A percentile compares a stretch with the other conserved stretches of the same genome.
Evolutionary conservation across 2,888 invertebrate genomes (phyloP).

Genomic region (Psylliodes chrysocephalus): DNA sequence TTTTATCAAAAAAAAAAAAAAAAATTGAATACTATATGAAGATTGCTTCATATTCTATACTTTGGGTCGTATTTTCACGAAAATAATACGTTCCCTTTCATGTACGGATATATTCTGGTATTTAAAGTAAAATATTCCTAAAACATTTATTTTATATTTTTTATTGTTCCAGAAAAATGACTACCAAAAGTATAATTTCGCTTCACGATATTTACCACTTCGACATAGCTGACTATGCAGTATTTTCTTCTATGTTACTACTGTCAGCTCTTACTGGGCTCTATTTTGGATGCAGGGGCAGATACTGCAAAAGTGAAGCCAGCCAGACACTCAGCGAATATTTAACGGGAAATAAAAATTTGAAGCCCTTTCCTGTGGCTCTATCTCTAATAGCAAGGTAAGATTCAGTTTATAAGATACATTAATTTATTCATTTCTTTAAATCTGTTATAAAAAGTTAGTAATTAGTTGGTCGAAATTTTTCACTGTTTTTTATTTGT

Average conservation of each 20-base stretch:
- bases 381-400: slow-evolving; percentile 88
- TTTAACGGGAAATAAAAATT: slow-evolving; percentile 78
- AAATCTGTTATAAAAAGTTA: too few species aligned
- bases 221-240: slow-evolving; percentile 71
- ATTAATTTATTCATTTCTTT: too few species aligned
- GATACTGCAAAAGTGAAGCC: slow-evolving; percentile 65
- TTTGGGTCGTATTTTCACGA: too few species aligned
- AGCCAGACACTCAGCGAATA: slow-evolving; percentile 72
- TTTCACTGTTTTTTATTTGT: too few species aligned
- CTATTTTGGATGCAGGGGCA: slow-evolving; percentile 70
- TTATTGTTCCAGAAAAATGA: slow-evolving; percentile 31
- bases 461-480: too few species aligned
- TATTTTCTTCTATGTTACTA: slow-evolving; percentile 75
- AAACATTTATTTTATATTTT: too few species aligned
- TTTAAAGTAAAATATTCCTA: too few species aligned
- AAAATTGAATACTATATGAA: too few species aligned
- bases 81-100: too few species aligned
- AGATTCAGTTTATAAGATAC: slow-evolving; percentile 6
- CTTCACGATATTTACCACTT: slow-evolving; percentile 51
- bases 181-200: slow-evolving; percentile 7
- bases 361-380: slow-evolving; percentile 84
- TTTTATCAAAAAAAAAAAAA: too few species aligned
- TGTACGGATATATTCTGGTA: too few species aligned
- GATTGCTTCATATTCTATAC: too few species aligned
- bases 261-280: slow-evolving; percentile 83